These are phyloP conservation scores for Phasia obesa DNA, from an alignment of 2,888 invertebrate species.

Conservation along the genomic window DNA sequence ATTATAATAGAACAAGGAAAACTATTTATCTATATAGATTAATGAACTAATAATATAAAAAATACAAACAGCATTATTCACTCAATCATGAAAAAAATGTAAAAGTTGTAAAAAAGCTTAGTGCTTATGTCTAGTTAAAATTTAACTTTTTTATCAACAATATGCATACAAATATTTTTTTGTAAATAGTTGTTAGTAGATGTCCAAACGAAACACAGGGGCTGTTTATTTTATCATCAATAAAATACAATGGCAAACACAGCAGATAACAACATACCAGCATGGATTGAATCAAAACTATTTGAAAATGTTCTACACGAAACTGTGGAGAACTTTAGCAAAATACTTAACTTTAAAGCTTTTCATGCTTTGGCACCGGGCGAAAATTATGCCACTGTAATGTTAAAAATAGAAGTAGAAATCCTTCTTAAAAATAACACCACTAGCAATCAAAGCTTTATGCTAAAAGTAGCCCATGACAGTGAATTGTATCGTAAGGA, in stretches of 20 bases:
- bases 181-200: background rate
- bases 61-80: too few species aligned
- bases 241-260: constrained; percentile 5
- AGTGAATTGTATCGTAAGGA: constrained; percentile 54
- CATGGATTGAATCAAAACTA: constrained; percentile 75
- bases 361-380: constrained; percentile 73
- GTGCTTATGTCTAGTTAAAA: too few species aligned
- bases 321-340: constrained; percentile 70
- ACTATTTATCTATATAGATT: too few species aligned
- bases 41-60: too few species aligned
- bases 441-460: constrained; percentile 71
- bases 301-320: constrained; percentile 73
- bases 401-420: constrained; percentile 75
- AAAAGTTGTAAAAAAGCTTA: too few species aligned
- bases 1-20: too few species aligned
- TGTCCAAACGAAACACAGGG: background rate
- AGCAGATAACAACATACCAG: background rate
- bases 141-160: too few species aligned
- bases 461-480: constrained; percentile 78
- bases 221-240: background rate
- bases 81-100: too few species aligned
- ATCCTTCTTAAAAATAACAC: constrained; percentile 67
- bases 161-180: too few species aligned
- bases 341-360: constrained; percentile 73
- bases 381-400: constrained; percentile 78